A percentile compares a stretch with the other conserved stretches of the same genome.
Evolutionary conservation across 2,888 invertebrate genomes (phyloP).

Genomic region (Cerceris rybyensis): DNA sequence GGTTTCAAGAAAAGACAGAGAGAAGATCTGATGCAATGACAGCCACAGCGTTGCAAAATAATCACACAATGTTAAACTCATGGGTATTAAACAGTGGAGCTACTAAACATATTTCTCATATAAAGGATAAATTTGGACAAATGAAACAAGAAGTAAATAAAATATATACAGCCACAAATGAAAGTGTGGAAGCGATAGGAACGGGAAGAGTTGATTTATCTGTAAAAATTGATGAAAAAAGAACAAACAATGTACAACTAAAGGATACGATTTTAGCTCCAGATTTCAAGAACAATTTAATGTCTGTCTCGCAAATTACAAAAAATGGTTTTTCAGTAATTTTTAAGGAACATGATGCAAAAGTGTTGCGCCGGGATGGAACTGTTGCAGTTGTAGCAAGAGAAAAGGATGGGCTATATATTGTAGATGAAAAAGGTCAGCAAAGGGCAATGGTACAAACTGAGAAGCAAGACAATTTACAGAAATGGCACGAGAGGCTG

Average conservation of each 20-base stretch:
- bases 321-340: conserved; percentile 59
- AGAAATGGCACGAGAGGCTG: conserved; percentile 55
- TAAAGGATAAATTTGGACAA: background rate
- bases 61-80: background rate
- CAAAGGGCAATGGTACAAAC: conserved; percentile 8
- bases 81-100: conserved; percentile 37
- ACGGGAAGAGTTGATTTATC: background rate
- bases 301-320: conserved; percentile 65
- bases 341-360: conserved; percentile 52
- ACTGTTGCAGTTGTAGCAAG: conserved; percentile 15
- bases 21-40: conserved; percentile 5
- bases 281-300: conserved; percentile 61
- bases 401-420: conserved; percentile 22
- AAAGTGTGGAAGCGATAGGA: background rate
- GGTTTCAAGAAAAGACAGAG: background rate
- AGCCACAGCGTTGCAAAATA: conserved; percentile 1
- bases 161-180: conserved; percentile 18
- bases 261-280: conserved; percentile 62
- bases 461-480: conserved; percentile 11
- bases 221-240: conserved; percentile 6
- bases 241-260: too few species aligned
- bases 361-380: conserved; percentile 49
- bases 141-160: background rate
- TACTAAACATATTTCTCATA: conserved; percentile 26
- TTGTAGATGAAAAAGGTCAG: conserved; percentile 13